Conservation (phyloP, 1,140 invertebrate species). For the Hyles euphorbiae region DNA sequence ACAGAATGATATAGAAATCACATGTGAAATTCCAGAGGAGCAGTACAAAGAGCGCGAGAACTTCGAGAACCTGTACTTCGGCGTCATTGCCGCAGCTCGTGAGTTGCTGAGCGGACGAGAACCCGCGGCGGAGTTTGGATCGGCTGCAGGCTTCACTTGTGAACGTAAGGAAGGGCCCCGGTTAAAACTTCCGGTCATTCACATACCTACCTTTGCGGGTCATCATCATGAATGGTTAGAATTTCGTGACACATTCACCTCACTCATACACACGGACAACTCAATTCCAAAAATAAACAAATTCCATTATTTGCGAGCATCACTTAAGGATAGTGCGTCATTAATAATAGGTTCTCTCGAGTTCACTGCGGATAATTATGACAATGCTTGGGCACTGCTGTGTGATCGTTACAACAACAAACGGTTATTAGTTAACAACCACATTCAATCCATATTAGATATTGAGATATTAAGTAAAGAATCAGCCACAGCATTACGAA, state of each 20-base stretch:
- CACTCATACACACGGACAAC: constrained; percentile 17
- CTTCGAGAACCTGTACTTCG: not conserved
- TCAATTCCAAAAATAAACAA: constrained; percentile 15
- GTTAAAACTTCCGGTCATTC: not conserved
- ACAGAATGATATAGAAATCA: constrained; percentile 6
- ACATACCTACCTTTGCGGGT: constrained; percentile 16
- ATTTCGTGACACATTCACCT: constrained; percentile 14
- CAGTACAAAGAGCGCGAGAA: not conserved
- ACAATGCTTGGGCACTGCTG: constrained; percentile 19
- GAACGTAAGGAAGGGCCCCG: not conserved
- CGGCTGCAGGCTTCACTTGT: not conserved
- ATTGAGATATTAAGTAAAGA: constrained; percentile 14
- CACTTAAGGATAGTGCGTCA: constrained; percentile 12
- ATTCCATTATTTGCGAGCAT: constrained; percentile 18
- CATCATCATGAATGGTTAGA: constrained; percentile 16
- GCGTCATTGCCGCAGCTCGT: not conserved
- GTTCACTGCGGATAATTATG: constrained; percentile 17
- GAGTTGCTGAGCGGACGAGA: not conserved
- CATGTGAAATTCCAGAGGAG: not conserved
- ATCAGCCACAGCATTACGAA: constrained; percentile 10
- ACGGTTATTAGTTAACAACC: constrained; percentile 15
- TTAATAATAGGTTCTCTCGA: constrained; percentile 18
- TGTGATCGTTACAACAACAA: constrained; percentile 22
- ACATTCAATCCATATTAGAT: constrained; percentile 16
- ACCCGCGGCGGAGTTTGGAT: not conserved